A percentile compares a stretch with the other conserved stretches of the same genome.
phyloP scores from a whole-genome alignment of 2,888 invertebrate genomes.

The Megaustenia siamemsis region DNA sequence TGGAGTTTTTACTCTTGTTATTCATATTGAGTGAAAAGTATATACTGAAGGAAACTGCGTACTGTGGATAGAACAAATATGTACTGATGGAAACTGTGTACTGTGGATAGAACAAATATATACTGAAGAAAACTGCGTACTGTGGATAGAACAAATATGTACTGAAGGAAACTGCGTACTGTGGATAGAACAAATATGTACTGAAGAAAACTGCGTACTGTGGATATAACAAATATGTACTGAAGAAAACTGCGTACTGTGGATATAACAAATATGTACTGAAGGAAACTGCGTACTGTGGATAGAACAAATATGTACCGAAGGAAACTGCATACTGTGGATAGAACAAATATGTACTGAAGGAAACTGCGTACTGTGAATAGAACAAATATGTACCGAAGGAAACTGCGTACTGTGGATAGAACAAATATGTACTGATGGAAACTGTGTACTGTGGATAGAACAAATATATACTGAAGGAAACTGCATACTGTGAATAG shows the following conservation, averaged over 20 bases:
- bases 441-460: background rate
- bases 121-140: conserved; percentile 62
- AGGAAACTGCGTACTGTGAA: no score
- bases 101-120: conserved; percentile 67
- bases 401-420: background rate
- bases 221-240: background rate
- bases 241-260: background rate
- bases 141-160: background rate
- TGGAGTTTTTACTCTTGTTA: conserved; percentile 42
- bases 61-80: conserved; percentile 65
- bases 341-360: no score
- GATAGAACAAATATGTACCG: background rate
- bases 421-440: background rate
- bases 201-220: no score
- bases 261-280: no score
- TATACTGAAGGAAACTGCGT: conserved; percentile 76
- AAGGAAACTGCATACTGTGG: background rate
- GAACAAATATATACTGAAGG: no score
- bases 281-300: no score
- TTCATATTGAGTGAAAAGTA: conserved; percentile 68
- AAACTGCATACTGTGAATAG: no score
- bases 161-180: background rate
- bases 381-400: background rate
- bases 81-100: no score
- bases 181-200: no score